These are phyloP conservation scores for Suillia variegata DNA, from an alignment of 2,888 invertebrate genomes.

Conservation along the genomic window DNA sequence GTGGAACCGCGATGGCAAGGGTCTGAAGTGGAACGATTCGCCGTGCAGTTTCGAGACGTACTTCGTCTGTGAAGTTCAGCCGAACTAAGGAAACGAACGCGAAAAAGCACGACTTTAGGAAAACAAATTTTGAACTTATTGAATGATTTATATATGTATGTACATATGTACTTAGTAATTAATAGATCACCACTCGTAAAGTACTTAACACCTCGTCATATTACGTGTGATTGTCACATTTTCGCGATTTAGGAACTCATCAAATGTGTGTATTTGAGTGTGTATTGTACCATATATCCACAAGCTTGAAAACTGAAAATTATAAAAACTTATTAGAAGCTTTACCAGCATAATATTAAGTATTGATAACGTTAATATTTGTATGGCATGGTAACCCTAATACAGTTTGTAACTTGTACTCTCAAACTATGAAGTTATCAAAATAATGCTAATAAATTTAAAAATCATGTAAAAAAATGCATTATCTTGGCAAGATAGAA, in stretches of 20 bases:
- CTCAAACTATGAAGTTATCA: no score
- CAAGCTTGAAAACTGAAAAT: no score
- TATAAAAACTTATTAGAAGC: no score
- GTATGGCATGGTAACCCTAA: no score
- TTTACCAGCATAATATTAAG: no score
- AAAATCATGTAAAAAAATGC: no score
- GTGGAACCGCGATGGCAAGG: slow-evolving; percentile 90
- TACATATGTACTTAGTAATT: not conserved
- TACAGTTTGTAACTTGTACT: no score
- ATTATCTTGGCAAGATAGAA: no score
- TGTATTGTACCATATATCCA: no score
- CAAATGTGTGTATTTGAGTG: not conserved
- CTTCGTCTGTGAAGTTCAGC: slow-evolving; percentile 85
- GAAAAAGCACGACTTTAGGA: not conserved
- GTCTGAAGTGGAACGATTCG: slow-evolving; percentile 91
- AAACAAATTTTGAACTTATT: slow-evolving; percentile 4
- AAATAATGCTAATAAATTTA: no score
- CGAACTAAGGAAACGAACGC: slow-evolving; percentile 35
- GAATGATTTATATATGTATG: not conserved
- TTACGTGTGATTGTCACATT: not conserved
- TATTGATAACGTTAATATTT: no score
- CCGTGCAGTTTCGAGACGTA: slow-evolving; percentile 92
- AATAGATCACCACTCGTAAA: not conserved
- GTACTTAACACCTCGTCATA: no score
- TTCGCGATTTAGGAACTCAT: not conserved